phyloP scores from a whole-genome alignment of 2,113 vertebrate genomes.

The Mormoops blainvillei region DNA sequence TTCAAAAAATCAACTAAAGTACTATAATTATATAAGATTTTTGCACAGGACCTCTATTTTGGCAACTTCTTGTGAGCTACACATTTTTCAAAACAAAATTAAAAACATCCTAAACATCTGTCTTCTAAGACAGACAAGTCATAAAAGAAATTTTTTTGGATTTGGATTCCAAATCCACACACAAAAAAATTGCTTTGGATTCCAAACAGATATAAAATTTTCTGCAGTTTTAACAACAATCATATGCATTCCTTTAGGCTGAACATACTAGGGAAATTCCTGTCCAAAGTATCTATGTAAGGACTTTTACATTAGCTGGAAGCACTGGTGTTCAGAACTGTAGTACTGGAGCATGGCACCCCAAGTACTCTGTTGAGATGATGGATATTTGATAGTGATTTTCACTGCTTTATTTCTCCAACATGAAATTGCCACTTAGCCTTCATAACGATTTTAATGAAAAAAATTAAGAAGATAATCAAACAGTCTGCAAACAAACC shows the following conservation, averaged over 20 bases:
- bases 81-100: conserved; percentile 30
- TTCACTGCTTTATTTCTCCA: conserved; percentile 64
- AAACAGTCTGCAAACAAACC: conserved; percentile 70
- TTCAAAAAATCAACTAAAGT: not conserved
- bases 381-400: conserved; percentile 4
- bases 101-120: not conserved
- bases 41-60: not conserved
- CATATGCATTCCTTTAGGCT: not conserved
- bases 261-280: not conserved
- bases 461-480: conserved; percentile 65
- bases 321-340: not conserved
- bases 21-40: not conserved
- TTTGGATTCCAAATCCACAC: not conserved
- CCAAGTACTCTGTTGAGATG: not conserved
- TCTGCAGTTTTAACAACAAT: not conserved
- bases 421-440: conserved; percentile 70
- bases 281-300: not conserved
- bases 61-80: not conserved
- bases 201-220: not conserved
- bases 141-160: not conserved
- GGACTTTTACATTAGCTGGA: not conserved
- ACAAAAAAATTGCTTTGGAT: not conserved
- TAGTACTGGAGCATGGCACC: not conserved
- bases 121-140: not conserved
- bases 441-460: conserved; percentile 66